Percentiles rank a stretch among this genome's conserved stretches.
Conservation (phyloP, 2,113 vertebrate genomes). For the Xiphophorus hellerii region DNA sequence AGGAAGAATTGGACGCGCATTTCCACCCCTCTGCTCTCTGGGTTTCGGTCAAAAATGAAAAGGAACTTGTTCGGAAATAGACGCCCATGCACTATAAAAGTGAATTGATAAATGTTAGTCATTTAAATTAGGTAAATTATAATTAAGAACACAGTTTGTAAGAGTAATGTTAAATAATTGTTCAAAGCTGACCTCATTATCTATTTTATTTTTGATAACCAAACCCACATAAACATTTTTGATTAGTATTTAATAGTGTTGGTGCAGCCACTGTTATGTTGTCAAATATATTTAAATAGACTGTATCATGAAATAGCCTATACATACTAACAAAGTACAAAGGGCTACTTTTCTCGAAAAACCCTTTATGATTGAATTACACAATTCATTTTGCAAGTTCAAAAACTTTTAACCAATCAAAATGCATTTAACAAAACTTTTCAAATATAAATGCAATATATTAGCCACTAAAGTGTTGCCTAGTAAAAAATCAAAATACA, state of each 20-base stretch:
- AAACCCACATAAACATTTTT: background rate
- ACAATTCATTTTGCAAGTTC: background rate
- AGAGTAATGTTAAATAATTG: no score
- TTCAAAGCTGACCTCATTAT: no score
- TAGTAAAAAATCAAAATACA: background rate
- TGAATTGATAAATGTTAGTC: no score
- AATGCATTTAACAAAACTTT: background rate
- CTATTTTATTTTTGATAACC: background rate
- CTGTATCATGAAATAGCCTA: background rate
- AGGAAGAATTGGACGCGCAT: slow-evolving; percentile 67
- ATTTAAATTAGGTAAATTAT: no score
- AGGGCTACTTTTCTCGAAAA: background rate
- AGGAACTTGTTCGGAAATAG: slow-evolving; percentile 20
- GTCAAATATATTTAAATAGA: background rate
- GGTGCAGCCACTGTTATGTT: background rate
- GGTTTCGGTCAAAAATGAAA: slow-evolving; percentile 55
- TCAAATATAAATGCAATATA: background rate
- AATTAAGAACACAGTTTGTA: no score
- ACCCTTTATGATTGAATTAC: background rate
- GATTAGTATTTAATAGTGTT: background rate
- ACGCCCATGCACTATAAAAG: background rate
- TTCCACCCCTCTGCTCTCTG: slow-evolving; percentile 41
- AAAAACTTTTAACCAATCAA: background rate
- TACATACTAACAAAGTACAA: background rate
- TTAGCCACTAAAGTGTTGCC: background rate